These are phyloP conservation scores for Drosophila pruinosa DNA, from an alignment of 1,140 invertebrate species.

Conservation along the genomic window DNA sequence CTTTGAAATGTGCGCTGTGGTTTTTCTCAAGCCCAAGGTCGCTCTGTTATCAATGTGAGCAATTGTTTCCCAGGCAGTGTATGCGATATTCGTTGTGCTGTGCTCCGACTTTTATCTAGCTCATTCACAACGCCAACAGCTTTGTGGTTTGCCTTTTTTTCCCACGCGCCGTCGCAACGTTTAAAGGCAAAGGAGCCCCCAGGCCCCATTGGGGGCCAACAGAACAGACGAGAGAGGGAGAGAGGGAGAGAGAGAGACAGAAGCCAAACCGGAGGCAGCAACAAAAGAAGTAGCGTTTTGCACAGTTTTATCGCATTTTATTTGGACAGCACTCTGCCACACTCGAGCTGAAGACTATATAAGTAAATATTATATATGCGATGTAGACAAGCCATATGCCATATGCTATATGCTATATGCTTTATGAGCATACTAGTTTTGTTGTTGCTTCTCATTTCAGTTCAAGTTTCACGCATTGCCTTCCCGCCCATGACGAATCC, in stretches of 20 bases:
- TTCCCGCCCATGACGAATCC: no score
- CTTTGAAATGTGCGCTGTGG: background rate
- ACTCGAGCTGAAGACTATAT: background rate
- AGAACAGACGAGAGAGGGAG: background rate
- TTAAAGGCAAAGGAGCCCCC: constrained; percentile 7
- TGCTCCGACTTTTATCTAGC: constrained; percentile 46
- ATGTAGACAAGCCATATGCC: no score
- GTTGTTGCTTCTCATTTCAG: no score
- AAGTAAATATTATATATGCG: background rate
- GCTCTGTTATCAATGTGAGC: no score
- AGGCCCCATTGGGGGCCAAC: background rate
- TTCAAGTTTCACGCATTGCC: no score
- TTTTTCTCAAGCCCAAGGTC: no score
- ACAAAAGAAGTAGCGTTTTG: constrained; percentile 46
- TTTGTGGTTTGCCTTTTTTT: constrained; percentile 61
- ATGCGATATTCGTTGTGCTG: background rate
- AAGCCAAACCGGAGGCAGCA: constrained; percentile 5
- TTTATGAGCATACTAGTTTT: background rate
- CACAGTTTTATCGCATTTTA: constrained; percentile 62
- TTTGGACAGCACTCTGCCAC: constrained; percentile 41
- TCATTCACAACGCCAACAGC: constrained; percentile 55
- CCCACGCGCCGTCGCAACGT: constrained; percentile 44
- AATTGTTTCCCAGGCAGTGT: no score
- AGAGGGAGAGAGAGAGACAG: background rate
- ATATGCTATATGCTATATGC: constrained; percentile 14